phyloP scores from a whole-genome alignment of 2,888 invertebrate species.

The Julus scanicus region DNA sequence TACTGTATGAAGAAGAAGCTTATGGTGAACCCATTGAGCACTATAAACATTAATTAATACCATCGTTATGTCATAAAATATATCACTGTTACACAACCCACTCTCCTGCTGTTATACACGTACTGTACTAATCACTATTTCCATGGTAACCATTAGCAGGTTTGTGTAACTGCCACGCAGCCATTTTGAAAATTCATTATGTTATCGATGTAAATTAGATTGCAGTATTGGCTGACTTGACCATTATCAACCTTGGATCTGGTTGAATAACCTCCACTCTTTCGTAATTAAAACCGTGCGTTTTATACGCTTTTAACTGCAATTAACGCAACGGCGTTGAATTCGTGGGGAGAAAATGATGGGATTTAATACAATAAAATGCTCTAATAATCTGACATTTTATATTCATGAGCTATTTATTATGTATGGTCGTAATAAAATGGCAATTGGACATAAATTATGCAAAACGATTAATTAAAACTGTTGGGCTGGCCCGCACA shows the following conservation, averaged over 20 bases:
- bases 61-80: no score
- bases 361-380: slow-evolving; percentile 42
- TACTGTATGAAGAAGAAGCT: no score
- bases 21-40: no score
- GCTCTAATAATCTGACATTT: slow-evolving; percentile 39
- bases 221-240: not conserved
- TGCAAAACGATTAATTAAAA: not conserved
- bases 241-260: slow-evolving; percentile 5
- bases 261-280: slow-evolving; percentile 20
- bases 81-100: no score
- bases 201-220: not conserved
- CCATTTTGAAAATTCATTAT: not conserved
- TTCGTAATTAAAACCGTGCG: slow-evolving; percentile 13
- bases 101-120: no score
- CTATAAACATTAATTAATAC: no score
- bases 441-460: slow-evolving; percentile 25
- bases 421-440: slow-evolving; percentile 39
- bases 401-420: slow-evolving; percentile 42
- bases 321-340: not conserved
- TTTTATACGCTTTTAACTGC: slow-evolving; percentile 31
- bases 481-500: not conserved
- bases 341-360: slow-evolving; percentile 35
- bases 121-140: no score
- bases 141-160: no score
- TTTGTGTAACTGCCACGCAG: no score